Evolutionary conservation across 2,888 invertebrate species (phyloP).

Genomic region (Acholoe squamosa): DNA sequence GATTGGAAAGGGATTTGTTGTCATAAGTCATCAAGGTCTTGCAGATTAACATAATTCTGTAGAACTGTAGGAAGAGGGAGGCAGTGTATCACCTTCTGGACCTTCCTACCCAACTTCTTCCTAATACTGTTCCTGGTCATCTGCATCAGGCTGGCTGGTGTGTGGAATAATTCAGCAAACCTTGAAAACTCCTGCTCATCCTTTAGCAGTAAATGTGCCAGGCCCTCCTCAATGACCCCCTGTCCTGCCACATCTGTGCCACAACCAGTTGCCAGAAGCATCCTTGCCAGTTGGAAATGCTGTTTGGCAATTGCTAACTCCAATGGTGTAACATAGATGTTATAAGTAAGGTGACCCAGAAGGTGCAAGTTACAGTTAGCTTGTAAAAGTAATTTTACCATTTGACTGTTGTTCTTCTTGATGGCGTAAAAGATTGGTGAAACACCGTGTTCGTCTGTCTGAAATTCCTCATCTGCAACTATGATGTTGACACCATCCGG

Average conservation of each 20-base stretch:
- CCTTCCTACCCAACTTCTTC: background rate
- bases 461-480: background rate
- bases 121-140: background rate
- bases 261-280: conserved; percentile 50
- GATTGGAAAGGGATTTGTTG: too few species aligned
- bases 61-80: conserved; percentile 62
- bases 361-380: conserved; percentile 24
- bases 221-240: background rate
- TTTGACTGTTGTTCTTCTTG: background rate
- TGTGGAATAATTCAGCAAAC: background rate
- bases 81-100: background rate
- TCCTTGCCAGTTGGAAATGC: background rate
- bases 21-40: conserved; percentile 52
- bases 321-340: background rate
- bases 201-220: background rate
- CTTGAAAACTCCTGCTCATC: conserved; percentile 18
- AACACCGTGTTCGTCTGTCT: background rate
- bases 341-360: background rate
- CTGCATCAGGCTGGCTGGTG: conserved; percentile 14
- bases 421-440: conserved; percentile 51
- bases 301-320: conserved; percentile 13
- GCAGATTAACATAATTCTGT: conserved; percentile 24
- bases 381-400: background rate
- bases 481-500: conserved; percentile 39
- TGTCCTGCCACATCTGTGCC: background rate